Evolutionary conservation across 2,888 invertebrate species (phyloP).

Genomic region (Actias luna): DNA sequence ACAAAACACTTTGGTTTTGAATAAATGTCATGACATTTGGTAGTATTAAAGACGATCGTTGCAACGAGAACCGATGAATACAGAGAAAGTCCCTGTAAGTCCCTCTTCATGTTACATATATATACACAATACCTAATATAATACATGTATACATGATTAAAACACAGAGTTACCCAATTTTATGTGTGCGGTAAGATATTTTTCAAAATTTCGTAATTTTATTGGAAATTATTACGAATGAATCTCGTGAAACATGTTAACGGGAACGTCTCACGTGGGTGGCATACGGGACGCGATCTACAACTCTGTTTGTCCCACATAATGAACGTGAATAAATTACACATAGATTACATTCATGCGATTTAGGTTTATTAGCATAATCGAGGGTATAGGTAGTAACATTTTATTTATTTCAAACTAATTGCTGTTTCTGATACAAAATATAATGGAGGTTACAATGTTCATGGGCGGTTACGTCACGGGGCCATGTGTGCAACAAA

Average conservation of each 20-base stretch:
- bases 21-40: not conserved
- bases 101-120: too few species aligned
- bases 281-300: conserved; percentile 28
- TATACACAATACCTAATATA: not conserved
- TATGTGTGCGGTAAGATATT: conserved; percentile 17
- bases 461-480: conserved; percentile 41
- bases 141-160: not conserved
- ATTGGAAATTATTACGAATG: conserved; percentile 29
- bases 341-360: conserved; percentile 30
- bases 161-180: not conserved
- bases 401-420: not conserved
- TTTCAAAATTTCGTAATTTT: conserved; percentile 34
- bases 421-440: conserved; percentile 8
- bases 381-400: not conserved
- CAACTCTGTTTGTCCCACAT: conserved; percentile 37
- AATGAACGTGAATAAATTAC: conserved; percentile 39
- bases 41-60: not conserved
- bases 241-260: conserved; percentile 30
- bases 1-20: conserved; percentile 9
- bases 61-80: not conserved
- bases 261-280: conserved; percentile 34
- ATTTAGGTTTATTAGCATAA: not conserved
- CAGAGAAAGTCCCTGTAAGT: not conserved
- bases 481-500: conserved; percentile 48
- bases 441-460: conserved; percentile 22